A percentile compares a stretch with the other conserved stretches of the same genome.
These are phyloP conservation scores for Psittacula derbiana DNA, from an alignment of 2,797 vertebrate species.

Conservation along the genomic window DNA sequence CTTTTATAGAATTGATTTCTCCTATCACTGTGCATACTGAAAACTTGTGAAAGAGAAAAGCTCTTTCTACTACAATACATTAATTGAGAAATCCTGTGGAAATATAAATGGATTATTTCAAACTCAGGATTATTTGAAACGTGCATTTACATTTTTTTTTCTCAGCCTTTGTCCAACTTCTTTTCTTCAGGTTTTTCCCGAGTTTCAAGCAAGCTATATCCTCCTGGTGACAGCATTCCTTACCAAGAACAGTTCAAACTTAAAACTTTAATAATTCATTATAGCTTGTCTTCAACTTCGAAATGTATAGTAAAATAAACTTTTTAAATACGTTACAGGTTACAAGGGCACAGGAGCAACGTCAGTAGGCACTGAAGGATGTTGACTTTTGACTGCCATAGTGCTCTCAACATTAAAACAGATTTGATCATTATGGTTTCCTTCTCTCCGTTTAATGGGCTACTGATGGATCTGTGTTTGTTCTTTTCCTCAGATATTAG, in stretches of 20 bases:
- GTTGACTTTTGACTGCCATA: conserved; percentile 34
- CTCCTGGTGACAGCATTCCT: neutral
- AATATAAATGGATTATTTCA: neutral
- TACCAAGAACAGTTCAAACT: neutral
- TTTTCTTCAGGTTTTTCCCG: neutral
- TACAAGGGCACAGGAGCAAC: neutral
- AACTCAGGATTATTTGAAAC: neutral
- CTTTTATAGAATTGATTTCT: neutral
- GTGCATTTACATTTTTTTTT: neutral
- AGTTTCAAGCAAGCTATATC: neutral
- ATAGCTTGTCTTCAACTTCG: conserved; percentile 12
- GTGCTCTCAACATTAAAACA: conserved; percentile 28
- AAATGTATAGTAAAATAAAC: conserved; percentile 42
- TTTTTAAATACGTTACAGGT: conserved; percentile 14
- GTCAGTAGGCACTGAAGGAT: neutral
- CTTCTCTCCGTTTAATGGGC: conserved; percentile 32
- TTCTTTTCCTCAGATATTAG: conserved; percentile 85
- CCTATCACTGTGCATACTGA: neutral
- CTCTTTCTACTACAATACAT: neutral
- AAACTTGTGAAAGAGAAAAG: neutral
- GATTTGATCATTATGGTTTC: conserved; percentile 26
- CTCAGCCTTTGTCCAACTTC: neutral
- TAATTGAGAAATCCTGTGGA: neutral
- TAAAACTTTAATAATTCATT: neutral
- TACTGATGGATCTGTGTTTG: conserved; percentile 52